Evolutionary conservation across 2,113 vertebrate species (phyloP).

Genomic region (Mastomys coucha): DNA sequence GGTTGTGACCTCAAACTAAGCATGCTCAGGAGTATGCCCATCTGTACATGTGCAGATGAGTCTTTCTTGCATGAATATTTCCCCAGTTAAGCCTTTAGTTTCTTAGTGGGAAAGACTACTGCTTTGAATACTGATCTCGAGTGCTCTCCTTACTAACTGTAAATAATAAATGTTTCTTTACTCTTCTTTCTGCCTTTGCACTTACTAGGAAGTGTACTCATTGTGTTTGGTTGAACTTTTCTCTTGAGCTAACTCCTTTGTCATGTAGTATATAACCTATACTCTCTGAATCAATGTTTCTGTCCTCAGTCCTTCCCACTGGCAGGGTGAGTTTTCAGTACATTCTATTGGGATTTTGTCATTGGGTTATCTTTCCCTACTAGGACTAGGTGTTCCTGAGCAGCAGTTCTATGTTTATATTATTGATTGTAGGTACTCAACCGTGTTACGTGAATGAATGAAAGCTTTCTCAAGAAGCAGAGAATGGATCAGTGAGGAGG

Average conservation of each 20-base stretch:
- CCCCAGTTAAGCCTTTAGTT: not conserved
- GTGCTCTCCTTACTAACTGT: not conserved
- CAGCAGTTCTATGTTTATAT: not conserved
- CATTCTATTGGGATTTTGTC: not conserved
- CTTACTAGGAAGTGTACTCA: not conserved
- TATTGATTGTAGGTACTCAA: not conserved
- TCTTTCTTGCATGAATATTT: not conserved
- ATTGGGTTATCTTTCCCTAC: not conserved
- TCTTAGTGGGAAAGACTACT: not conserved
- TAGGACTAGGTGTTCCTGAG: not conserved
- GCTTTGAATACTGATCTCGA: not conserved
- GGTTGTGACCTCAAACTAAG: not conserved
- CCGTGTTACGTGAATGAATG: not conserved
- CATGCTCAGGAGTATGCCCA: not conserved
- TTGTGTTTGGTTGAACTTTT: too few species aligned
- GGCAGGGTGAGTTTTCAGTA: not conserved
- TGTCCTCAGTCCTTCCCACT: not conserved
- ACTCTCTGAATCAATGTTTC: not conserved
- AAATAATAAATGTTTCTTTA: not conserved
- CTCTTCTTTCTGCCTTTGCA: not conserved
- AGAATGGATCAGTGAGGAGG: not conserved
- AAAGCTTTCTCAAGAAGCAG: not conserved
- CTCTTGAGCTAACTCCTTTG: not conserved
- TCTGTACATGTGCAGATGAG: not conserved
- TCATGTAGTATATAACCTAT: not conserved